Percentiles rank a stretch among this genome's conserved stretches.
Evolutionary conservation across 2,888 invertebrate species (phyloP).

Genomic region (Cheiracanthium punctorium): DNA sequence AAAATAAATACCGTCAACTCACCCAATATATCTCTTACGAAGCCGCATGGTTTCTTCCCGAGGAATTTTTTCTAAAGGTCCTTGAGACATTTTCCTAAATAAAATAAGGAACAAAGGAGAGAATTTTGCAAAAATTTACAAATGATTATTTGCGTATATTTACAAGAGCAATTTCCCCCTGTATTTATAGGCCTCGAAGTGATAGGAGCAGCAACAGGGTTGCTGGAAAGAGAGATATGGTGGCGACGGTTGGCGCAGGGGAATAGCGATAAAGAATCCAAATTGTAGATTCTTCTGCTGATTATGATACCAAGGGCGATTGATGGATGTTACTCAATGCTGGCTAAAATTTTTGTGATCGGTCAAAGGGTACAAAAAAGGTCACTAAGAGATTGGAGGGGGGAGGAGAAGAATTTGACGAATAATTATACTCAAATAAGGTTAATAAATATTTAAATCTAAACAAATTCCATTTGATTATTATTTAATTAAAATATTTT

Average conservation of each 20-base stretch:
- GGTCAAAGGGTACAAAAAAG: neutral
- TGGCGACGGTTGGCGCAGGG: neutral
- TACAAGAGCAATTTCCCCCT: neutral
- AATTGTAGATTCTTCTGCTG: neutral
- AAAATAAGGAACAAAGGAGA: neutral
- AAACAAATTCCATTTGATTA: no score
- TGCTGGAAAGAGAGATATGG: neutral
- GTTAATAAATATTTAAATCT: no score
- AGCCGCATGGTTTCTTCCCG: conserved; percentile 88
- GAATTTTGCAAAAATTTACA: neutral
- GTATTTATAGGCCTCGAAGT: neutral
- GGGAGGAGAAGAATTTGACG: no score
- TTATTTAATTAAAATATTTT: no score
- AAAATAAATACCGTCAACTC: conserved; percentile 76
- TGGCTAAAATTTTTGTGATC: neutral
- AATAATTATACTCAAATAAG: no score
- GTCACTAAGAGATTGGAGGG: neutral
- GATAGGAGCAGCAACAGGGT: neutral
- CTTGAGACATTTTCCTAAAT: conserved; percentile 38
- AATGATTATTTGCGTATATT: neutral
- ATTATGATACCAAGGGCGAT: neutral
- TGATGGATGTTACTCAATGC: neutral
- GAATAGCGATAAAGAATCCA: neutral
- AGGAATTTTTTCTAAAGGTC: conserved; percentile 82
- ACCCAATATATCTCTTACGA: conserved; percentile 89